Conservation (phyloP, 2,888 invertebrate genomes). For the Lithophane ornitopus region DNA sequence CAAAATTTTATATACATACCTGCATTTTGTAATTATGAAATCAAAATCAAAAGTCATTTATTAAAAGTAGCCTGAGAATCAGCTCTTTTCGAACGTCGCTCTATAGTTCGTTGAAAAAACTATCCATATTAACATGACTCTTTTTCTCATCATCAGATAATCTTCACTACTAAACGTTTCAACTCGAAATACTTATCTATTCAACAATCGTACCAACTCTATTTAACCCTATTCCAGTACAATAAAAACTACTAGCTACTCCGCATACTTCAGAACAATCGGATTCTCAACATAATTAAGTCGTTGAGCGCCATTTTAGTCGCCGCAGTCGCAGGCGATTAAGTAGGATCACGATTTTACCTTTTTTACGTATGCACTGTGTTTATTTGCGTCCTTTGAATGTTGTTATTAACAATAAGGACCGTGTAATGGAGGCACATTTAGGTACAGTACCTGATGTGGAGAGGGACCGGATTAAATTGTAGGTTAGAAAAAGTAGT, state of each 20-base stretch:
- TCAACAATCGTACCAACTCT: slow-evolving; percentile 28
- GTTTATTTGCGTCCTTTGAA: slow-evolving; percentile 64
- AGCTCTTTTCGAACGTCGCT: neutral
- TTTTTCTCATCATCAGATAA: neutral
- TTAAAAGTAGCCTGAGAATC: neutral
- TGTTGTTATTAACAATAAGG: slow-evolving; percentile 68
- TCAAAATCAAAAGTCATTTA: neutral
- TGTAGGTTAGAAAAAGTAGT: slow-evolving; percentile 24
- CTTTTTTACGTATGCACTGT: slow-evolving; percentile 71
- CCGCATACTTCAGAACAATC: slow-evolving; percentile 51
- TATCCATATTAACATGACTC: neutral
- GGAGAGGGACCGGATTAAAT: slow-evolving; percentile 21
- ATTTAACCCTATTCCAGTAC: slow-evolving; percentile 39
- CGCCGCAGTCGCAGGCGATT: slow-evolving; percentile 68
- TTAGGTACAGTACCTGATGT: slow-evolving; percentile 43
- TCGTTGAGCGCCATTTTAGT: slow-evolving; percentile 75
- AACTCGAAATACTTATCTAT: slow-evolving; percentile 31
- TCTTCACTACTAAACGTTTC: neutral
- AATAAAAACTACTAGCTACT: slow-evolving; percentile 38
- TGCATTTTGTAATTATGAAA: neutral
- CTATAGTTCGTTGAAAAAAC: slow-evolving; percentile 1
- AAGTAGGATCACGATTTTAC: slow-evolving; percentile 75
- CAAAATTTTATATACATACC: neutral
- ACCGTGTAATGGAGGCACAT: slow-evolving; percentile 52
- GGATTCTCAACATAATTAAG: slow-evolving; percentile 64